phyloP scores from a whole-genome alignment of 92 coral and sea anemone species.

The Siderastrea radians region DNA sequence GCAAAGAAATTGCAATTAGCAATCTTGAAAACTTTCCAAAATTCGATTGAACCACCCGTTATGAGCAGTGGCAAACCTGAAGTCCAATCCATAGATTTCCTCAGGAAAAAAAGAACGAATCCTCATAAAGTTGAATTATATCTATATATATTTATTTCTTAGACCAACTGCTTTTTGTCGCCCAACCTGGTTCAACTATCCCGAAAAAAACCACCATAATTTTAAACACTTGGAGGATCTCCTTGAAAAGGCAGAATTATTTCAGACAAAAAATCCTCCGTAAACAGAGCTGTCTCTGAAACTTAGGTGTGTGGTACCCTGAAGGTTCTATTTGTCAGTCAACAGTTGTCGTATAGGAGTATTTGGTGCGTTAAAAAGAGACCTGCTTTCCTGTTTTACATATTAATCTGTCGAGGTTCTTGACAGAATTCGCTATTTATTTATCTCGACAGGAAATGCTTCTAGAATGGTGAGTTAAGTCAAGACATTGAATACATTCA shows the following conservation, averaged over 20 bases:
- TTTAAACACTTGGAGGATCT: too few species aligned
- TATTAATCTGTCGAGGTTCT: background rate
- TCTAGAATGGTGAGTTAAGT: background rate
- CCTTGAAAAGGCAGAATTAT: too few species aligned
- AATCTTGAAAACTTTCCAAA: conserved; percentile 42
- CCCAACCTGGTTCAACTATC: too few species aligned
- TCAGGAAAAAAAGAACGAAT: too few species aligned
- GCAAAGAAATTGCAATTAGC: conserved; percentile 27
- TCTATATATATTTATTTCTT: too few species aligned
- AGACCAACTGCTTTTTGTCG: too few species aligned
- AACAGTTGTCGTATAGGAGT: background rate
- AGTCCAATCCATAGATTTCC: too few species aligned
- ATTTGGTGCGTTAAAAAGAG: background rate
- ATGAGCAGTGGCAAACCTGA: background rate
- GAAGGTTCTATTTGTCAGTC: background rate
- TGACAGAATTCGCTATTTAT: background rate
- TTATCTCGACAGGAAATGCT: conserved; percentile 10
- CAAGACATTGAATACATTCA: conserved; percentile 30
- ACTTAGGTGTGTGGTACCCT: too few species aligned
- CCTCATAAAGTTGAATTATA: too few species aligned
- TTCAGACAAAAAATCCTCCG: background rate
- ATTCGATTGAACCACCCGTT: background rate
- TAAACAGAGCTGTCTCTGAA: too few species aligned
- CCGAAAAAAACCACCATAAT: too few species aligned
- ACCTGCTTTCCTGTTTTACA: background rate